A percentile compares a stretch with the other conserved stretches of the same genome.
These are phyloP conservation scores for Cyclopterus lumpus DNA, from an alignment of 2,797 vertebrate genomes.

Conservation along the genomic window DNA sequence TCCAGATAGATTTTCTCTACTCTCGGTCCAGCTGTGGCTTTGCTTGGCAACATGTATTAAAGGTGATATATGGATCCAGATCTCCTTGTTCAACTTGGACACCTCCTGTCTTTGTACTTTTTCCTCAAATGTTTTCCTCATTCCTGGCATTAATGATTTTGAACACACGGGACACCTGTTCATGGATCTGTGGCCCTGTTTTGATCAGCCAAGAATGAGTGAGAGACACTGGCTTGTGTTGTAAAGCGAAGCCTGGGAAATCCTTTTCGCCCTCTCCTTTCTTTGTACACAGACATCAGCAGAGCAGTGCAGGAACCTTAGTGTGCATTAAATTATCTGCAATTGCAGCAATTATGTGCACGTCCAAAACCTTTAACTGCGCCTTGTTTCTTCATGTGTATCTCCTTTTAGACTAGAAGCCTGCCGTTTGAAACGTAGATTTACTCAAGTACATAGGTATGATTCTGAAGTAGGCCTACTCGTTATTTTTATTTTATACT, in stretches of 20 bases:
- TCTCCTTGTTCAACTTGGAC: conserved; percentile 37
- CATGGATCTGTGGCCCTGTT: conserved; percentile 40
- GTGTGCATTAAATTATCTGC: conserved; percentile 65
- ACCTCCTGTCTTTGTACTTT: conserved; percentile 34
- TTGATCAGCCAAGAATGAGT: conserved; percentile 38
- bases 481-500: conserved; percentile 26
- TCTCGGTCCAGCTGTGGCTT: conserved; percentile 49
- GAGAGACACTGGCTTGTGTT: conserved; percentile 14
- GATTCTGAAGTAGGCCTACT: conserved; percentile 14
- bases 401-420: conserved; percentile 32
- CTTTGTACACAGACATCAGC: conserved; percentile 47
- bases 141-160: conserved; percentile 50
- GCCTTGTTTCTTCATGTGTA: conserved; percentile 37
- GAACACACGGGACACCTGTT: conserved; percentile 53
- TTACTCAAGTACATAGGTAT: conserved; percentile 20
- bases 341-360: conserved; percentile 64
- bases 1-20: conserved; percentile 46
- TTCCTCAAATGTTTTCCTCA: background rate
- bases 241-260: conserved; percentile 26
- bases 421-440: conserved; percentile 21
- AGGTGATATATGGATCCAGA: conserved; percentile 65
- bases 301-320: conserved; percentile 55
- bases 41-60: conserved; percentile 44
- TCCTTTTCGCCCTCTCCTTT: conserved; percentile 34
- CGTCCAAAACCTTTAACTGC: conserved; percentile 51